Evolutionary conservation across 2,113 vertebrate genomes (phyloP).

Genomic region (Apeltes quadracus): DNA sequence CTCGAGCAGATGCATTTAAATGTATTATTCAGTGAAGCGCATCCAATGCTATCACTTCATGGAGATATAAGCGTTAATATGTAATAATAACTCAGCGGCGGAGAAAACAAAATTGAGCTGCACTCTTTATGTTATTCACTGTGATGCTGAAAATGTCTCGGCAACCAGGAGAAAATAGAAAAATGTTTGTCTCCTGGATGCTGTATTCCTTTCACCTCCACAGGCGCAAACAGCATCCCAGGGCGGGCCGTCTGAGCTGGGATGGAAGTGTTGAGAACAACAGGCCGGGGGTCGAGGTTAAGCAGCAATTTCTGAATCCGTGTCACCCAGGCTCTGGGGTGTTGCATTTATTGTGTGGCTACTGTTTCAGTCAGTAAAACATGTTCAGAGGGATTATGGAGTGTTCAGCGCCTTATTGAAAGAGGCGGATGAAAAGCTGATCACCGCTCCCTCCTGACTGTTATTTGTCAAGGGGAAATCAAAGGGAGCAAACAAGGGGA

Average conservation of each 20-base stretch:
- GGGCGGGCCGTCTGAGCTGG: slow-evolving; percentile 25
- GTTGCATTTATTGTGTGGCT: slow-evolving; percentile 53
- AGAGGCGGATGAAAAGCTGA: slow-evolving; percentile 36
- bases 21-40: slow-evolving; percentile 78
- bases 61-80: slow-evolving; percentile 72
- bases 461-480: slow-evolving; percentile 59
- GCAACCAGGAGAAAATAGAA: slow-evolving; percentile 12
- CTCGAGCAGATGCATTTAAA: slow-evolving; percentile 73
- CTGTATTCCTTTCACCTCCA: slow-evolving; percentile 9
- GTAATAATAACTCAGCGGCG: slow-evolving; percentile 60
- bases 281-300: slow-evolving; percentile 41
- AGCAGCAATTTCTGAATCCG: slow-evolving; percentile 41
- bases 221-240: slow-evolving; percentile 20
- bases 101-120: slow-evolving; percentile 39
- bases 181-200: neutral
- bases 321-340: slow-evolving; percentile 58
- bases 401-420: slow-evolving; percentile 30
- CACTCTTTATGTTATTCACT: slow-evolving; percentile 29
- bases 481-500: slow-evolving; percentile 30
- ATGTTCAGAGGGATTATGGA: slow-evolving; percentile 45
- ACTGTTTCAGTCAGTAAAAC: slow-evolving; percentile 44
- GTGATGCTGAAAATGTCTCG: slow-evolving; percentile 26
- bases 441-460: slow-evolving; percentile 48
- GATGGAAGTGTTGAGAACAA: slow-evolving; percentile 38
- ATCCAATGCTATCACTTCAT: slow-evolving; percentile 65